Evolutionary conservation across 2,113 vertebrate genomes (phyloP).

Genomic region (Istiophorus platypterus): DNA sequence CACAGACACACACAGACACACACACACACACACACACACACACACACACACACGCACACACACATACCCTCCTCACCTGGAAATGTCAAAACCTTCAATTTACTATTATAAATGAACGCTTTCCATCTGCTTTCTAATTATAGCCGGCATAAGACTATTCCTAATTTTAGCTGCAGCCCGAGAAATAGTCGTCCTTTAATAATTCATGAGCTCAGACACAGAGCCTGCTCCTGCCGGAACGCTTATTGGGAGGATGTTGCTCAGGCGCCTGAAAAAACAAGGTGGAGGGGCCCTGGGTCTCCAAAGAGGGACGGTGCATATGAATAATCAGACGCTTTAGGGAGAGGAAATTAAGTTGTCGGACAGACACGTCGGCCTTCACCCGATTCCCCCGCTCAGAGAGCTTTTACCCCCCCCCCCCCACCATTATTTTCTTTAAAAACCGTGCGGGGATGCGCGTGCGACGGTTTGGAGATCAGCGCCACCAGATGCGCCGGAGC

Average conservation of each 20-base stretch:
- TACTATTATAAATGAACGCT: constrained; percentile 62
- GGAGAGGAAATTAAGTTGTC: constrained; percentile 4
- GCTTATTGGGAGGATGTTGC: constrained; percentile 49
- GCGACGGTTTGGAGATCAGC: constrained; percentile 28
- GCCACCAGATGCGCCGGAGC: constrained; percentile 8
- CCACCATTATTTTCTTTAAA: too few species aligned
- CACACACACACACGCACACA: constrained; percentile 24
- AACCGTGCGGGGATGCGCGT: background rate
- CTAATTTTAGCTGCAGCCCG: constrained; percentile 75
- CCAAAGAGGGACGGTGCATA: background rate
- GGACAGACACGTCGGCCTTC: background rate
- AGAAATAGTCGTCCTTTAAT: constrained; percentile 72
- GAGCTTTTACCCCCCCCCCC: too few species aligned
- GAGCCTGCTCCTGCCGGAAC: constrained; percentile 46
- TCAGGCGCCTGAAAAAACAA: constrained; percentile 49
- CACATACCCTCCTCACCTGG: constrained; percentile 44
- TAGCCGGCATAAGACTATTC: constrained; percentile 60
- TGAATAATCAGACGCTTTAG: background rate
- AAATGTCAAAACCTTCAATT: constrained; percentile 46
- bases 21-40: constrained; percentile 19
- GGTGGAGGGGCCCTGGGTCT: constrained; percentile 11
- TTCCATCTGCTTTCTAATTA: constrained; percentile 77
- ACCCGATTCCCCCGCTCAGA: too few species aligned
- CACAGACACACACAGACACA: background rate
- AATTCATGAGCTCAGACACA: constrained; percentile 71